Evolutionary conservation across 2,797 vertebrate species (phyloP).

Genomic region (Halcyon smyrnensis): DNA sequence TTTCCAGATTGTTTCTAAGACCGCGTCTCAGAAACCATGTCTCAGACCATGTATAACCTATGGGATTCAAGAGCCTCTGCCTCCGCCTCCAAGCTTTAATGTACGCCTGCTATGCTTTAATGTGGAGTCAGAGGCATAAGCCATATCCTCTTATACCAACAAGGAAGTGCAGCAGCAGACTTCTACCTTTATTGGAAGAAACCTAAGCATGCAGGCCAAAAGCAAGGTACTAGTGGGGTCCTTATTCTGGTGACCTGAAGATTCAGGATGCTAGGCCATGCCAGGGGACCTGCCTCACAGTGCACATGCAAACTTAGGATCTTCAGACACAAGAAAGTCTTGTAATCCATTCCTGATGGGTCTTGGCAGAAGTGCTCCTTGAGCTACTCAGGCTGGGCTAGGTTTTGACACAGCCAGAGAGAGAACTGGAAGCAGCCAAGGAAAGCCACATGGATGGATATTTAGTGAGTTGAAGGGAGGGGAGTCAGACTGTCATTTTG

Average conservation of each 20-base stretch:
- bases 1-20: neutral
- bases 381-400: neutral
- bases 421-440: slow-evolving; percentile 18
- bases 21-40: neutral
- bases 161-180: neutral
- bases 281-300: neutral
- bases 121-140: neutral
- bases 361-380: slow-evolving; percentile 3
- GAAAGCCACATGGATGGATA: neutral
- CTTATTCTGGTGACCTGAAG: neutral
- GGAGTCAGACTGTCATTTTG: neutral
- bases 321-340: neutral
- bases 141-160: neutral
- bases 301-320: neutral
- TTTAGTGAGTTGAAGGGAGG: neutral
- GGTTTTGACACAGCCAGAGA: slow-evolving; percentile 2
- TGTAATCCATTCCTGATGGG: neutral
- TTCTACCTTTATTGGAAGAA: neutral
- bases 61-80: neutral
- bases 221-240: neutral
- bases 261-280: neutral
- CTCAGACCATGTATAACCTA: neutral
- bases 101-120: fast-evolving
- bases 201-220: neutral
- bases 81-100: neutral